phyloP scores from a whole-genome alignment of 2,113 vertebrate genomes.

The Lucifuga dentata region DNA sequence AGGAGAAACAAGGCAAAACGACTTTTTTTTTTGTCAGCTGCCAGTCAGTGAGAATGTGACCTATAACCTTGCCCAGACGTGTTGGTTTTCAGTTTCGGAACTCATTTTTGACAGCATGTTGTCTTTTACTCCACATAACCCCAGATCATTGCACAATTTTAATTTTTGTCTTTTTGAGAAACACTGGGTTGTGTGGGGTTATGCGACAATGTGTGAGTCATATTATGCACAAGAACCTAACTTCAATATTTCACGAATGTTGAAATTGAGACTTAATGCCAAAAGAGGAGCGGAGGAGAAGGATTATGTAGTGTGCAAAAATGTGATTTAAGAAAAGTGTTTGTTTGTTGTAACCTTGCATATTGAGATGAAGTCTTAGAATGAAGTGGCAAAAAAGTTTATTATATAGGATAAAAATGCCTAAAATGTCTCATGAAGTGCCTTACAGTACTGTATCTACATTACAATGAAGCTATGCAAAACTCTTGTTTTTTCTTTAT shows the following conservation, averaged over 20 bases:
- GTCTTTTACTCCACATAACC: slow-evolving; percentile 82
- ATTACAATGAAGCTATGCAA: slow-evolving; percentile 99
- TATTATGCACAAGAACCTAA: slow-evolving; percentile 83
- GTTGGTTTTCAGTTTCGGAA: slow-evolving; percentile 54
- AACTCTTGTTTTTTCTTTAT: slow-evolving; percentile 81
- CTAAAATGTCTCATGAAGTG: slow-evolving; percentile 86
- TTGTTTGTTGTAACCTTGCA: slow-evolving; percentile 67
- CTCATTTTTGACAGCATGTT: slow-evolving; percentile 74
- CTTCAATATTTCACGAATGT: slow-evolving; percentile 77
- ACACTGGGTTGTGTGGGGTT: slow-evolving; percentile 78
- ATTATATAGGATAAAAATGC: slow-evolving; percentile 76
- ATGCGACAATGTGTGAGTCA: slow-evolving; percentile 69
- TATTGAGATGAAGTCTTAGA: slow-evolving; percentile 73
- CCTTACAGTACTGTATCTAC: slow-evolving; percentile 90
- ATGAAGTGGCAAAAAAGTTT: slow-evolving; percentile 64
- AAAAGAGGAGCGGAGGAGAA: slow-evolving; percentile 71
- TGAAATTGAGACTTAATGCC: slow-evolving; percentile 82
- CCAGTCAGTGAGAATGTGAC: slow-evolving; percentile 52
- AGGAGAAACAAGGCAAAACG: slow-evolving; percentile 39
- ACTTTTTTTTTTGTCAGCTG: slow-evolving; percentile 52
- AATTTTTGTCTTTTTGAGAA: slow-evolving; percentile 69
- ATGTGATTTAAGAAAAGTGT: slow-evolving; percentile 62
- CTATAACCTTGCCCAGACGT: slow-evolving; percentile 50
- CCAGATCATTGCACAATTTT: slow-evolving; percentile 82
- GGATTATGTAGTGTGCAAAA: slow-evolving; percentile 63